A percentile compares a stretch with the other conserved stretches of the same genome.
These are phyloP conservation scores for Acanthococcus lagerstroemiae DNA, from an alignment of 2,888 invertebrate species.

Conservation along the genomic window DNA sequence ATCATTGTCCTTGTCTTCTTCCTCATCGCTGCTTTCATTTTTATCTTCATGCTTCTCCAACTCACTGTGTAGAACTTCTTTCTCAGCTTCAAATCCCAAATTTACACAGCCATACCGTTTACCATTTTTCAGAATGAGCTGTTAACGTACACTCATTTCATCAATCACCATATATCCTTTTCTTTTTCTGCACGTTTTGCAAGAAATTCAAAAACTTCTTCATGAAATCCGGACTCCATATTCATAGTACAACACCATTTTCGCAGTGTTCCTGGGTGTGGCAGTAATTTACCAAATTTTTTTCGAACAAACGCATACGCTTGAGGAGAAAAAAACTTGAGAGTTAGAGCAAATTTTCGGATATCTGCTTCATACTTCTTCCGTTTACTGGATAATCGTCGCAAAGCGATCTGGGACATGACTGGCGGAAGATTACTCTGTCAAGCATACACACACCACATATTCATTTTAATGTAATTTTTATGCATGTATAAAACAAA, in stretches of 20 bases:
- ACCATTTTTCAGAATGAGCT: conserved; percentile 5
- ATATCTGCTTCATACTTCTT: not conserved
- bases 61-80: no score
- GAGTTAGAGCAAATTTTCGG: conserved; percentile 17
- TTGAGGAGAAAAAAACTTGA: conserved; percentile 24
- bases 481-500: no score
- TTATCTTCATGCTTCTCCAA: no score
- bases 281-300: conserved; percentile 9
- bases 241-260: conserved; percentile 34
- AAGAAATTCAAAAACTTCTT: conserved; percentile 17
- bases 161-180: conserved; percentile 23
- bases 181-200: conserved; percentile 3
- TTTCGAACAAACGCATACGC: conserved; percentile 27
- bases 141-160: conserved; percentile 23
- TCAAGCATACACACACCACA: no score
- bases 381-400: no score
- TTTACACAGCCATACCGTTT: not conserved
- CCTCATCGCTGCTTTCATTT: no score
- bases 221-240: conserved; percentile 39
- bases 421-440: no score
- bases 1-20: no score
- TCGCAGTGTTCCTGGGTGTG: conserved; percentile 11
- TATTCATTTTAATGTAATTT: no score
- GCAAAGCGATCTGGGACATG: no score
- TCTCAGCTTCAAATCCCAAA: no score